phyloP scores from a whole-genome alignment of 2,113 vertebrate species.

The Rattus norvegicus region GRCr8 NC_086019.1:15456501-15457000 shows the following conservation, averaged over 20 bases:
- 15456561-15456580: background rate
- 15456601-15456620: background rate
- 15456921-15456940: background rate
- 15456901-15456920: background rate
- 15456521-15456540: background rate
- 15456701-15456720: background rate
- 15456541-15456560: background rate
- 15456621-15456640: background rate
- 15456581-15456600: background rate
- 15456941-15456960: background rate
- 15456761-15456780: background rate
- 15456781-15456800: background rate
- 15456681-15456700: background rate
- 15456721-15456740: background rate
- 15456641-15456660: background rate
- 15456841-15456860: background rate
- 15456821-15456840: background rate
- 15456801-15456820: background rate
- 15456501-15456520: background rate
- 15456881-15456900: background rate
- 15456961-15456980: background rate
- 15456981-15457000: background rate
- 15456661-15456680: background rate
- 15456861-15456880: background rate
- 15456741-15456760: background rate